phyloP scores from a whole-genome alignment of 2,113 vertebrate species.

The Struthidea cinerea region DNA sequence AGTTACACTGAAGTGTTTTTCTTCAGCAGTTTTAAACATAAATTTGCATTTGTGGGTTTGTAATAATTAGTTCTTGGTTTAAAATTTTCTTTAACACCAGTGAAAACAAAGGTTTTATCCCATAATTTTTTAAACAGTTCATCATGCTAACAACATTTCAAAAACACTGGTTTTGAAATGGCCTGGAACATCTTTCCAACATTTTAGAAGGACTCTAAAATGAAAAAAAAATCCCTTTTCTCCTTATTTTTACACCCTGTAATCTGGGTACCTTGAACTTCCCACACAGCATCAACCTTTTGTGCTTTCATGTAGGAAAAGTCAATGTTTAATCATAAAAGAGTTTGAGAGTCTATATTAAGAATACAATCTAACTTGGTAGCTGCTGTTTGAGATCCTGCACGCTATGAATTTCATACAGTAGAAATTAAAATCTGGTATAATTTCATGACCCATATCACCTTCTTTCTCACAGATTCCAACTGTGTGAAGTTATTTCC shows the following conservation, averaged over 20 bases:
- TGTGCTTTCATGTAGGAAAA: conserved; percentile 9
- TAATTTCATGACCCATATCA: conserved; percentile 19
- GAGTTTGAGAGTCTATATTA: conserved; percentile 21
- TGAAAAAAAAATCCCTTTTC: background rate
- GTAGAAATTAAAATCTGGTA: conserved; percentile 49
- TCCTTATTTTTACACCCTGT: background rate
- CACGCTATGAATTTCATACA: background rate
- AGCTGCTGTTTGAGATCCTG: conserved; percentile 26
- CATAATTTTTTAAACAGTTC: background rate
- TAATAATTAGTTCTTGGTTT: background rate
- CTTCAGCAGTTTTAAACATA: background rate
- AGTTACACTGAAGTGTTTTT: background rate
- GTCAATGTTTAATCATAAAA: conserved; percentile 22
- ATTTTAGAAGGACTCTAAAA: background rate
- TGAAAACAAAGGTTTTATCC: background rate
- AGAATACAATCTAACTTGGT: conserved; percentile 24
- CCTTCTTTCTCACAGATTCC: conserved; percentile 49
- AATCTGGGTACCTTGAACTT: conserved; percentile 19
- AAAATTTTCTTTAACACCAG: background rate
- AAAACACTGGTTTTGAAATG: background rate
- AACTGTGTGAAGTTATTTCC: conserved; percentile 61
- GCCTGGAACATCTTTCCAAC: background rate
- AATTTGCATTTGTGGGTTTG: background rate
- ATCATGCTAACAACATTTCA: background rate
- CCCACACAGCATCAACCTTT: conserved; percentile 2